These are phyloP conservation scores for Pocillopora verrucosa DNA, from an alignment of 64 coral and sea anemone species.

Conservation along the genomic window DNA sequence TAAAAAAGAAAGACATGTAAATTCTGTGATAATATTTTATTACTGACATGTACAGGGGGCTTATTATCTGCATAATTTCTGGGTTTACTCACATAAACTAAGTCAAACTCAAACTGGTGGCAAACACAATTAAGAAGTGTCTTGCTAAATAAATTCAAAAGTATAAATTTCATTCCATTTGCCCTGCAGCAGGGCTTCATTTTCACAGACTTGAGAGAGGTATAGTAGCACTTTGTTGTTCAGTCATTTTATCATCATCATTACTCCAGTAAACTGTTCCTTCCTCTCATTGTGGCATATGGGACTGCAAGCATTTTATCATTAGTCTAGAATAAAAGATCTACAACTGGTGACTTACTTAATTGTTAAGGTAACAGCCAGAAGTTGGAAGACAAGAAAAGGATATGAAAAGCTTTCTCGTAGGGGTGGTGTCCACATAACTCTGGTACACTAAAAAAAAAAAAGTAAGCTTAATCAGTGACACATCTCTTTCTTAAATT, in stretches of 20 bases:
- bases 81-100: background rate
- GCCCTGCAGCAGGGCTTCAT: too few relatives aligned
- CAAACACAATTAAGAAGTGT: too few relatives aligned
- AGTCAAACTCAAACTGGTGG: background rate
- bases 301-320: background rate
- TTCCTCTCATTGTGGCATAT: background rate
- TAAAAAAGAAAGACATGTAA: background rate
- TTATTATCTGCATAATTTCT: too few relatives aligned
- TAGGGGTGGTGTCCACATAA: conserved; percentile 99
- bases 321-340: background rate
- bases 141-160: too few relatives aligned
- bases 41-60: too few relatives aligned
- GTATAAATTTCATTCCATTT: too few relatives aligned
- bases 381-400: conserved; percentile 85
- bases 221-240: too few relatives aligned
- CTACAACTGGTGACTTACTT: conserved; percentile 52
- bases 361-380: conserved; percentile 85
- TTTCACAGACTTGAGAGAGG: background rate
- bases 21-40: too few relatives aligned
- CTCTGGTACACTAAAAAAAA: conserved; percentile 79
- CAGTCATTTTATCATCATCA: too few relatives aligned
- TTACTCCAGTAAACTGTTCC: too few relatives aligned
- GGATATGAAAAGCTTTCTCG: conserved; percentile 99
- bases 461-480: background rate
- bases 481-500: too few relatives aligned